Evolutionary conservation across 2,888 invertebrate species (phyloP).

Genomic region (Drosophila gaucha): DNA sequence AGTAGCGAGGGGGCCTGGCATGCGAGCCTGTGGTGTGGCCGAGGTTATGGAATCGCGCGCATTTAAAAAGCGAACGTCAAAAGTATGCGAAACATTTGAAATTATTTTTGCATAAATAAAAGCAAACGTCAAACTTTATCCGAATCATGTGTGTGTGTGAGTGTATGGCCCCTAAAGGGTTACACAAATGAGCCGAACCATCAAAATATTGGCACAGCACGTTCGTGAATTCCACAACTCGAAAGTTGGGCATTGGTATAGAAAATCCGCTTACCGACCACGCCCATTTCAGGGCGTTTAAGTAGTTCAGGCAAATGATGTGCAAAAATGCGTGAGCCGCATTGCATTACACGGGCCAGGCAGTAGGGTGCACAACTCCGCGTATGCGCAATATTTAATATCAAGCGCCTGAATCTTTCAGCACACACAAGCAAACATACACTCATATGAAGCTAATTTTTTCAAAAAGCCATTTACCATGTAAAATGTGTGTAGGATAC

Average conservation of each 20-base stretch:
- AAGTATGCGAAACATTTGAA: conserved; percentile 75
- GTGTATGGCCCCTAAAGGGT: conserved; percentile 52
- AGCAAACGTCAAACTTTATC: conserved; percentile 37
- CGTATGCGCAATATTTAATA: conserved; percentile 71
- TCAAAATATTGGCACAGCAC: conserved; percentile 42
- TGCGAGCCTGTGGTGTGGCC: conserved; percentile 54
- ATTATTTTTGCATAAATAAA: conserved; percentile 79
- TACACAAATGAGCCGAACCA: conserved; percentile 61
- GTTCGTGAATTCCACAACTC: conserved; percentile 30
- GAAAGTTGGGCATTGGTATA: conserved; percentile 22
- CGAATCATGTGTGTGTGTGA: conserved; percentile 27
- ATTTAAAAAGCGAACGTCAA: conserved; percentile 43
- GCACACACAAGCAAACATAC: background rate
- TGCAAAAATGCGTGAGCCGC: conserved; percentile 62
- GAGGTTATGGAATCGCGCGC: conserved; percentile 67
- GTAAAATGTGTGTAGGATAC: conserved; percentile 5
- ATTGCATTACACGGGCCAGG: conserved; percentile 16
- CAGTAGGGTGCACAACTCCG: conserved; percentile 24
- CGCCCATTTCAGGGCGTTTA: conserved; percentile 17
- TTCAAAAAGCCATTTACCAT: conserved; percentile 7
- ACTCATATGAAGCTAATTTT: conserved; percentile 40
- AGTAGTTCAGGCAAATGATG: conserved; percentile 57
- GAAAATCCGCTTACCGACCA: conserved; percentile 49
- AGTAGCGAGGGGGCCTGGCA: conserved; percentile 11
- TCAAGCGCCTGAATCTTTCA: conserved; percentile 46